These are phyloP conservation scores for Styela plicata DNA, from an alignment of 23 tunicate genomes.

Conservation along the genomic window DNA sequence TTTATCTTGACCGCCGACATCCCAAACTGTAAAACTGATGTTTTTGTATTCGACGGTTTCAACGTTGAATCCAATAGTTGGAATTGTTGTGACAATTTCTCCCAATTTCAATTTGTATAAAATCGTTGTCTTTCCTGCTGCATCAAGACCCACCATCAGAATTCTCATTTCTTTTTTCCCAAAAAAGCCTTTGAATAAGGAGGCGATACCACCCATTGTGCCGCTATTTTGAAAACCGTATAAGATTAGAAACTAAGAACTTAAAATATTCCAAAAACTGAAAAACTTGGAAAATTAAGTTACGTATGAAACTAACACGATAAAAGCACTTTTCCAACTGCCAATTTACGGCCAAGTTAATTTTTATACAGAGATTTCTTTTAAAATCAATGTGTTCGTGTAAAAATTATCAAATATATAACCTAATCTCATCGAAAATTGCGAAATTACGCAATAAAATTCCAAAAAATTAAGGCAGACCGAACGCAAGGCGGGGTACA, in stretches of 20 bases:
- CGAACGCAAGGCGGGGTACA: slow-evolving; percentile 30
- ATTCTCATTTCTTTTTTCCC: slow-evolving; percentile 55
- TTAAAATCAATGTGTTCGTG: too few species aligned
- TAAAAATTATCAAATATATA: too few species aligned
- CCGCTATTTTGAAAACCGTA: neutral
- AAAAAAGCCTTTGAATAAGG: slow-evolving; percentile 34
- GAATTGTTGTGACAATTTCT: slow-evolving; percentile 52
- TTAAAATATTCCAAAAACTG: neutral
- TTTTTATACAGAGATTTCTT: neutral
- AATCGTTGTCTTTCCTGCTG: slow-evolving; percentile 52
- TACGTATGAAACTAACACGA: neutral
- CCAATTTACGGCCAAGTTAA: neutral
- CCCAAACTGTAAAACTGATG: slow-evolving; percentile 99
- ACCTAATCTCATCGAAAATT: too few species aligned
- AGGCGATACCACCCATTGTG: slow-evolving; percentile 33
- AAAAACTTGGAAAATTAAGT: neutral
- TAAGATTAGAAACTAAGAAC: slow-evolving; percentile 1
- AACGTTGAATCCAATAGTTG: slow-evolving; percentile 84
- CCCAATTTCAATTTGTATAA: slow-evolving; percentile 53
- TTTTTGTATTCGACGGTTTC: slow-evolving; percentile 98
- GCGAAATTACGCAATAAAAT: neutral
- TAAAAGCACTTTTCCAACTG: neutral
- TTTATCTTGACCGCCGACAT: slow-evolving; percentile 98
- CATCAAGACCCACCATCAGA: slow-evolving; percentile 57
- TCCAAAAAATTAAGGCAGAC: neutral